A percentile compares a stretch with the other conserved stretches of the same genome.
phyloP scores from a whole-genome alignment of 2,113 vertebrate genomes.

The Synodontis membranacea region DNA sequence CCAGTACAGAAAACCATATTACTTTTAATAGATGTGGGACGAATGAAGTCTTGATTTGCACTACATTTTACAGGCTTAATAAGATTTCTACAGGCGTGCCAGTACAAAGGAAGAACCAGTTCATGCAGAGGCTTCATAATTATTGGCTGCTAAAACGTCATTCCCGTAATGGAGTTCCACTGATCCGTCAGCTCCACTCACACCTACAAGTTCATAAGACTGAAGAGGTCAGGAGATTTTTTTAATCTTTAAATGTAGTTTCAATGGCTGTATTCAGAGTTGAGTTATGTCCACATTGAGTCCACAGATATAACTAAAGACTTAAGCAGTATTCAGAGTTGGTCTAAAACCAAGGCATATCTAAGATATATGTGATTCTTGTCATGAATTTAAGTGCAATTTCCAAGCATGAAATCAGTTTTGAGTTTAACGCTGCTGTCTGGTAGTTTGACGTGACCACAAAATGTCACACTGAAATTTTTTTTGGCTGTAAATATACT shows the following conservation, averaged over 20 bases:
- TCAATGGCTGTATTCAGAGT: not conserved
- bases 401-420: not conserved
- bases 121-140: conserved; percentile 96
- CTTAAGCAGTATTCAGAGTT: not conserved
- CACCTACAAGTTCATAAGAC: conserved; percentile 87
- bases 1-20: not conserved
- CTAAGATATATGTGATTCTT: not conserved
- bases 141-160: conserved; percentile 97
- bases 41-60: not conserved
- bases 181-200: conserved; percentile 92
- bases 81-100: conserved; percentile 94
- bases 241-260: not conserved
- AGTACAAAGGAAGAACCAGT: conserved; percentile 95
- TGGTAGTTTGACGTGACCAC: not conserved
- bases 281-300: not conserved
- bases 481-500: not conserved
- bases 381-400: not conserved
- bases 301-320: not conserved
- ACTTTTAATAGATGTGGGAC: not conserved
- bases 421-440: not conserved
- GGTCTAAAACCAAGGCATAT: not conserved
- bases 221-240: conserved; percentile 77
- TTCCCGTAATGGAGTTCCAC: conserved; percentile 91
- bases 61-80: conserved; percentile 80
- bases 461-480: not conserved